Base-by-base conservation (phyloP, 2,113 vertebrate genomes). In the Myotis lucifugus region DNA sequence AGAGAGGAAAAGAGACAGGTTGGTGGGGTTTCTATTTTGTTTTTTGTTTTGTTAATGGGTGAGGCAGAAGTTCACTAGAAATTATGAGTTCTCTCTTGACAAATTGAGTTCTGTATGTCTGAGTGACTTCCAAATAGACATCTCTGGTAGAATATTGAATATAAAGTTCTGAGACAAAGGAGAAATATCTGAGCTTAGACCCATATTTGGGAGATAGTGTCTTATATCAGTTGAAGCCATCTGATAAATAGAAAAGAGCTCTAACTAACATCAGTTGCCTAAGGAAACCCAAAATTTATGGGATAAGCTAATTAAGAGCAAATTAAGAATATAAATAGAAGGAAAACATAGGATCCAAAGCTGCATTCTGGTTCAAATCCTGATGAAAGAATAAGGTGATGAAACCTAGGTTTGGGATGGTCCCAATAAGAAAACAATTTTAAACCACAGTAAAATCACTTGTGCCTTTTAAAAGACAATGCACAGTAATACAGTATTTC, bases 321-420 rank as follows among this genome's bases (percentile, higher is more conserved):
- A 79, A 84, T 48, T 48, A 74, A 92, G 40, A 83, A 89, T 85
- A 90, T 52, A 84, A 83, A 64, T 29, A 84, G 34, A 18, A 59
- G 88, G 23, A 72, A 83, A 74, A 21, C 5, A 40, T 59, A 40
- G 61, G 23, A 73, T 54, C 52, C 32, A 56, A 84, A 88, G 18
- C 11, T 25, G 19, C 32, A 32, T 76, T 50, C 15, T 76, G 46
- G 1, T 19, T 85, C 37, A 87, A 32, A 83, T 40, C 88, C 72
- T 82, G 21, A n/a, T 56, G 6, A 94, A 89, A 85, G 25, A 73
- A 40, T 0, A 54, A 4, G 4, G 3, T 66, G 46, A 56, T 46
- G 25, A 87, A 70, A 3, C 14, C 48, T n/a, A 56, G 7, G 12
- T 21, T 74, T 72, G 46, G 52, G 61, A 93, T 21, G 8, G 11